Conservation (phyloP, 1,140 invertebrate genomes). For the Drosophila baimaii region DNA sequence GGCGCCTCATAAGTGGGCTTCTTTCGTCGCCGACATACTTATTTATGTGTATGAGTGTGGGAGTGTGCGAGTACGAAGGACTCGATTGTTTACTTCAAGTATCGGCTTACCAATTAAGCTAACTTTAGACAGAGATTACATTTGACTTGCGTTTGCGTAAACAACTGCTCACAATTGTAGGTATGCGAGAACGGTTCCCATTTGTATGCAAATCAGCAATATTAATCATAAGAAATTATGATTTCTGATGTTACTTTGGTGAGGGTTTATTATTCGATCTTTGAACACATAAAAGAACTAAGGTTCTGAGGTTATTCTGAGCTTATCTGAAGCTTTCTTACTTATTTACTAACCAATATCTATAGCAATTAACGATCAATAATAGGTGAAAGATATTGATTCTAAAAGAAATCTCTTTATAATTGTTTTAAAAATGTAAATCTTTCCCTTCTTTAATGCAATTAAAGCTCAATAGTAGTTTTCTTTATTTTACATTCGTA, state of each 20-base stretch:
- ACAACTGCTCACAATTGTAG: not conserved
- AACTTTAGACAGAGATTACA: conserved; percentile 15
- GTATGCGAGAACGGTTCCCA: not conserved
- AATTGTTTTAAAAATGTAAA: too few species aligned
- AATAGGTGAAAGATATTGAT: too few species aligned
- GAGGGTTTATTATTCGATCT: not conserved
- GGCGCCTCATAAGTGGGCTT: conserved; percentile 9
- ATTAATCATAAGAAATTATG: not conserved
- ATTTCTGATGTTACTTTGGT: not conserved
- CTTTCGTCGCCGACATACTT: not conserved
- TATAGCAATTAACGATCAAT: not conserved
- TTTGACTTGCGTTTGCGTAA: conserved; percentile 6
- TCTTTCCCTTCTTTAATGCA: not conserved
- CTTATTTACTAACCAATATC: not conserved
- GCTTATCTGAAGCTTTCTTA: not conserved
- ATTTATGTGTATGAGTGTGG: too few species aligned
- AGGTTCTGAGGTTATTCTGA: not conserved
- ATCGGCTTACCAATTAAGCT: conserved; percentile 56
- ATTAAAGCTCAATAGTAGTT: too few species aligned
- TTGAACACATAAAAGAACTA: not conserved
- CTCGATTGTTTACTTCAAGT: conserved; percentile 10
- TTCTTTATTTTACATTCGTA: not conserved
- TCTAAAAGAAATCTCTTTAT: too few species aligned
- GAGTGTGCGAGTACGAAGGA: not conserved
- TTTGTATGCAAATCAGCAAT: conserved; percentile 1